Percentiles rank a stretch among this genome's conserved stretches.
Evolutionary conservation across 1,140 invertebrate genomes (phyloP).

Genomic region (Drosophila lacteicornis): DNA sequence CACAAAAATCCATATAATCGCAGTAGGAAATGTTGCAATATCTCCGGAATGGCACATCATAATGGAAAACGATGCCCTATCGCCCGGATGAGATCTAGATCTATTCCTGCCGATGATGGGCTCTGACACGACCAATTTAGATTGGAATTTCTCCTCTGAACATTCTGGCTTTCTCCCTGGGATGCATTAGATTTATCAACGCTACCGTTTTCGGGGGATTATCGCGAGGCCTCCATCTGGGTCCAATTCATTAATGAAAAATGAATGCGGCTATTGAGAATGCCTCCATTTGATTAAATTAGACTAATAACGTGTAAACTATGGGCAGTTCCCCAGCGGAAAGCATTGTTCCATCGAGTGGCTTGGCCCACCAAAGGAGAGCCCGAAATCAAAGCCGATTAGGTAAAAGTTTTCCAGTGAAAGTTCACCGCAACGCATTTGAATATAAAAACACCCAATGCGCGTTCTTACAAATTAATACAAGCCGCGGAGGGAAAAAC

Average conservation of each 20-base stretch:
- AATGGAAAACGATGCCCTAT: slow-evolving; percentile 42
- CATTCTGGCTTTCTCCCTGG: slow-evolving; percentile 52
- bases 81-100: slow-evolving; percentile 47
- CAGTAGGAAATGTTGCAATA: slow-evolving; percentile 39
- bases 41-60: slow-evolving; percentile 39
- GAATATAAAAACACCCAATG: slow-evolving; percentile 65
- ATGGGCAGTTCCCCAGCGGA: slow-evolving; percentile 36
- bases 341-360: slow-evolving; percentile 23
- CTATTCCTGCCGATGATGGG: slow-evolving; percentile 18
- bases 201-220: slow-evolving; percentile 45
- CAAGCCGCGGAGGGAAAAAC: slow-evolving; percentile 33
- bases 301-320: slow-evolving; percentile 79
- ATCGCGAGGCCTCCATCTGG: slow-evolving; percentile 14
- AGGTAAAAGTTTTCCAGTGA: slow-evolving; percentile 63
- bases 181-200: slow-evolving; percentile 49
- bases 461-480: slow-evolving; percentile 76
- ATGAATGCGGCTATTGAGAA: slow-evolving; percentile 66
- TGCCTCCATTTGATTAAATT: slow-evolving; percentile 79
- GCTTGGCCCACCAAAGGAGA: slow-evolving; percentile 66
- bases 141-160: slow-evolving; percentile 30
- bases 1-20: slow-evolving; percentile 43
- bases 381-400: slow-evolving; percentile 52
- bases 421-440: slow-evolving; percentile 60
- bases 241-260: slow-evolving; percentile 79
- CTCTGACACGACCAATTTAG: slow-evolving; percentile 43